phyloP scores from a whole-genome alignment of 2,888 invertebrate genomes.

The Archaeoteleia sp. region DNA sequence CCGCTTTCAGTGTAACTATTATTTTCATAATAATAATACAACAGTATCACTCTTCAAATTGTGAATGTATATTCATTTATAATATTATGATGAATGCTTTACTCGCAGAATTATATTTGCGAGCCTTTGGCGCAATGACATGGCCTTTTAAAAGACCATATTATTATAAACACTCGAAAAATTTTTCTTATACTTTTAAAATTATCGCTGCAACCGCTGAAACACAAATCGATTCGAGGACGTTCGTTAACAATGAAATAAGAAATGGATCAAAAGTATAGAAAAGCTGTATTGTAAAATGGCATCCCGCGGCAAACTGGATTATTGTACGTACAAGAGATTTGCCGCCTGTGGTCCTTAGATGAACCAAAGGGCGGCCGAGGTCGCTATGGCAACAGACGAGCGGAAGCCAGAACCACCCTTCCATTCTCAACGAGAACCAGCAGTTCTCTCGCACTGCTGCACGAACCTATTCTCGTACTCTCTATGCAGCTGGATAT shows the following conservation, averaged over 20 bases:
- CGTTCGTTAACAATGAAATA: background rate
- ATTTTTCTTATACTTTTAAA: no score
- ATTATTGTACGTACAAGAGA: slow-evolving; percentile 72
- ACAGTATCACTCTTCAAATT: no score
- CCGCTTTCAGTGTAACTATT: no score
- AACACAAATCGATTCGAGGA: background rate
- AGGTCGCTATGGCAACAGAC: slow-evolving; percentile 72
- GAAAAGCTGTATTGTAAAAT: slow-evolving; percentile 63
- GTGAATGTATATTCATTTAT: no score
- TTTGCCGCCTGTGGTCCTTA: slow-evolving; percentile 69
- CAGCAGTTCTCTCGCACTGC: slow-evolving; percentile 56
- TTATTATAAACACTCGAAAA: no score
- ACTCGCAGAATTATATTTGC: no score
- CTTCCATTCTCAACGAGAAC: slow-evolving; percentile 62
- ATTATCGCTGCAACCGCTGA: no score
- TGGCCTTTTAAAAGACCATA: no score
- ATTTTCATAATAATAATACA: no score
- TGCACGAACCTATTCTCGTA: slow-evolving; percentile 67
- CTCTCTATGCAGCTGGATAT: slow-evolving; percentile 51
- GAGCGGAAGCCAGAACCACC: slow-evolving; percentile 66
- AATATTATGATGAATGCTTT: no score
- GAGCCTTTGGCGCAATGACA: no score
- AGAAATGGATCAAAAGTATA: slow-evolving; percentile 20
- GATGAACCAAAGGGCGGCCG: slow-evolving; percentile 64
- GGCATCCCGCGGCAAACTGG: slow-evolving; percentile 61